A percentile compares a stretch with the other conserved stretches of the same genome.
Conservation (phyloP, 2,113 vertebrate genomes). For the Hemichromis elongatus region DNA sequence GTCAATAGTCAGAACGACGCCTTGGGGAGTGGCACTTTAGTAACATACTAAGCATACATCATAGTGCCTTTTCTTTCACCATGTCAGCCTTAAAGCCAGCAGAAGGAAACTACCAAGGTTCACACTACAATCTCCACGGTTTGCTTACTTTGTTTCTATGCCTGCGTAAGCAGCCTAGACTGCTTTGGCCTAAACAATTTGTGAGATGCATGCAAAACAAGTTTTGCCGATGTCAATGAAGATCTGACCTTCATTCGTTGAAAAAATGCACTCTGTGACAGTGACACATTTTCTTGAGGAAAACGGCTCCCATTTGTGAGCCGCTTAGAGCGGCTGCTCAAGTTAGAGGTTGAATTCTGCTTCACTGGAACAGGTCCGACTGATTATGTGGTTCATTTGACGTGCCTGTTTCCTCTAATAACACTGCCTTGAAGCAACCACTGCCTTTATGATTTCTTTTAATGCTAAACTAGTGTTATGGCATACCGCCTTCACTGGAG, state of each 20-base stretch:
- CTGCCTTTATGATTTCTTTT: neutral
- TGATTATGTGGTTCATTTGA: conserved; percentile 21
- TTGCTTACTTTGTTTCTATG: neutral
- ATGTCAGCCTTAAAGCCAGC: neutral
- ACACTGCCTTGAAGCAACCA: neutral
- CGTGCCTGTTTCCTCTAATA: neutral
- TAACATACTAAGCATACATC: conserved; percentile 23
- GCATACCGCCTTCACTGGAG: neutral
- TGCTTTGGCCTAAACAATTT: neutral
- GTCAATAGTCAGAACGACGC: conserved; percentile 61
- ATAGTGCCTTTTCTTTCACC: neutral
- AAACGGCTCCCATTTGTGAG: conserved; percentile 3
- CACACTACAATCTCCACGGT: neutral
- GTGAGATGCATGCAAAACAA: neutral
- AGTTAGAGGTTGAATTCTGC: conserved; percentile 24
- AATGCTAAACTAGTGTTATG: neutral
- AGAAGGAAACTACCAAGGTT: neutral
- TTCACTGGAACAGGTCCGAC: conserved; percentile 11
- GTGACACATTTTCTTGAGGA: conserved; percentile 26
- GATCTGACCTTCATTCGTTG: conserved; percentile 1
- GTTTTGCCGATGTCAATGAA: neutral
- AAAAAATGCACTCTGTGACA: neutral
- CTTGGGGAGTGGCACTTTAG: conserved; percentile 11
- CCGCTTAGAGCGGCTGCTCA: neutral
- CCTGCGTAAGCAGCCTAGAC: neutral